A percentile compares a stretch with the other conserved stretches of the same genome.
Evolutionary conservation across 2,888 invertebrate species (phyloP).

Genomic region (Agrochola litura): DNA sequence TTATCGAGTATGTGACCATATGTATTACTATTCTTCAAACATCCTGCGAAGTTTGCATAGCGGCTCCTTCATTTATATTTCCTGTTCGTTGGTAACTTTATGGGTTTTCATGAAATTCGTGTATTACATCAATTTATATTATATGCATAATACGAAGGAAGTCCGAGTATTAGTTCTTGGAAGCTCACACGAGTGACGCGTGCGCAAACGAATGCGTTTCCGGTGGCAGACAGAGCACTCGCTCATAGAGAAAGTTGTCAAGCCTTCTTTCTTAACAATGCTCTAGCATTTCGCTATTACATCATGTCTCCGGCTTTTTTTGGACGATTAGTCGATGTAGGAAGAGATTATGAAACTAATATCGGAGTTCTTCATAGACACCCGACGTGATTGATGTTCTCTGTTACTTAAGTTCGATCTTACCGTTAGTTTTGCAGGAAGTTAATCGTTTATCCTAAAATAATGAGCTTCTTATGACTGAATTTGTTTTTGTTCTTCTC

Average conservation of each 20-base stretch:
- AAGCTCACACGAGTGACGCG: conserved; percentile 64
- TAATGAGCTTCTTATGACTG: conserved; percentile 23
- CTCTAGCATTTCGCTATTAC: conserved; percentile 64
- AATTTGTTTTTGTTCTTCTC: not conserved
- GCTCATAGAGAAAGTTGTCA: conserved; percentile 74
- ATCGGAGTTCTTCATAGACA: conserved; percentile 49
- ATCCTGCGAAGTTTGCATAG: conserved; percentile 52
- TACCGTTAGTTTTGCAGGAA: conserved; percentile 39
- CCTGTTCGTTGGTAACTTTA: conserved; percentile 37
- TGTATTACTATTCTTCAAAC: conserved; percentile 37
- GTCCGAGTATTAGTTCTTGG: conserved; percentile 67
- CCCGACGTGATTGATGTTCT: conserved; percentile 51
- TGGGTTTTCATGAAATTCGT: conserved; percentile 50
- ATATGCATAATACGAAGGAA: conserved; percentile 62
- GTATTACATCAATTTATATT: conserved; percentile 50
- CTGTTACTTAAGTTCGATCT: conserved; percentile 28
- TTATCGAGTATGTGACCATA: conserved; percentile 39
- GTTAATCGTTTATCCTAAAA: conserved; percentile 46
- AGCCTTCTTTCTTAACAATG: conserved; percentile 71
- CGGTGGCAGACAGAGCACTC: conserved; percentile 58
- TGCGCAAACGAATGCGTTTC: conserved; percentile 70
- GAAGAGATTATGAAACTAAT: conserved; percentile 66
- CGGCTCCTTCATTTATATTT: not conserved
- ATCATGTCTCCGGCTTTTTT: conserved; percentile 66
- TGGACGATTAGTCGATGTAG: conserved; percentile 60